Conservation (phyloP, 1,140 invertebrate genomes). For the Camponotus pennsylvanicus region DNA sequence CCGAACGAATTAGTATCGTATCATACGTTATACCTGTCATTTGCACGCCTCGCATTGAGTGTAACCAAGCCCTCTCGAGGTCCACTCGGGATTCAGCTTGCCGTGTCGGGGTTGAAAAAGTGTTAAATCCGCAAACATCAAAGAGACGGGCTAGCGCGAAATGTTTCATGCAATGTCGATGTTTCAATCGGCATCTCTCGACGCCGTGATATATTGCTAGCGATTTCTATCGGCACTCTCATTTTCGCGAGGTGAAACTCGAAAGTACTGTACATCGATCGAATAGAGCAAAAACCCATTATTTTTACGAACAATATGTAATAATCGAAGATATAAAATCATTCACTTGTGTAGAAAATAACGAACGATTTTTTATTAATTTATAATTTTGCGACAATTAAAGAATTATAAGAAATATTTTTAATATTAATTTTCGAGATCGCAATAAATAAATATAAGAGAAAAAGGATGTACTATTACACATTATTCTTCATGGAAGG, state of each 20-base stretch:
- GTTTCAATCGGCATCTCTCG: slow-evolving; percentile 58
- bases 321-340: not conserved
- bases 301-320: not conserved
- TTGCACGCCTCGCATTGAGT: slow-evolving; percentile 47
- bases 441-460: not conserved
- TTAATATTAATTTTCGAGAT: not conserved
- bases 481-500: not conserved
- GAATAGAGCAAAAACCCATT: slow-evolving; percentile 13
- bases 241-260: slow-evolving; percentile 14
- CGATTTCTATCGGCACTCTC: slow-evolving; percentile 57
- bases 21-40: slow-evolving; percentile 59
- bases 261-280: slow-evolving; percentile 10
- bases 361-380: not conserved
- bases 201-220: slow-evolving; percentile 34
- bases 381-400: not conserved
- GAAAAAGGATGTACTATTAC: not conserved
- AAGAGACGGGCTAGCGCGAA: slow-evolving; percentile 36
- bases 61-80: slow-evolving; percentile 33
- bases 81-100: slow-evolving; percentile 22
- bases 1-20: slow-evolving; percentile 53
- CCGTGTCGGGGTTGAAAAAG: slow-evolving; percentile 38
- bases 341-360: not conserved
- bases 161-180: slow-evolving; percentile 53
- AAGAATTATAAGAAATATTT: not conserved
- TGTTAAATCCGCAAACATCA: slow-evolving; percentile 62